Percentiles rank a stretch among this genome's conserved stretches.
Conservation (phyloP, 2,888 invertebrate species). For the Oscheius sp. region DNA sequence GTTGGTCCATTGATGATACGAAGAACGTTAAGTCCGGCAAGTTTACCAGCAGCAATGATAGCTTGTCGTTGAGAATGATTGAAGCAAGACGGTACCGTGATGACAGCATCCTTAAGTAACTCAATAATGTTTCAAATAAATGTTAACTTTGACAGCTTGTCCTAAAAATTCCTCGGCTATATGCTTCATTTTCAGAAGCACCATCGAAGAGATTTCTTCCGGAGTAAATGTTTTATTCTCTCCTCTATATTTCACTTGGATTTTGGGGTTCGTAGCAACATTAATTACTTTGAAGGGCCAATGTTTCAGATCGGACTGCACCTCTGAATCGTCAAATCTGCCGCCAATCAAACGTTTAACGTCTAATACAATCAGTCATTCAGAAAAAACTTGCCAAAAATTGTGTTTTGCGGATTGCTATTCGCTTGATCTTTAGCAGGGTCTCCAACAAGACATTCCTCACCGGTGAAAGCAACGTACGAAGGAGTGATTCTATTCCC, state of each 20-base stretch:
- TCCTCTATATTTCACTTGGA: slow-evolving; percentile 83
- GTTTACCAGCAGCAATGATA: slow-evolving; percentile 33
- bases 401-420: not conserved
- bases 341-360: slow-evolving; percentile 73
- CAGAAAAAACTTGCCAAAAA: not conserved
- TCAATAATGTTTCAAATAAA: too few species aligned
- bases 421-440: slow-evolving; percentile 73
- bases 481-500: slow-evolving; percentile 73
- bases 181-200: slow-evolving; percentile 62
- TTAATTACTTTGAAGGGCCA: slow-evolving; percentile 73
- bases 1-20: slow-evolving; percentile 71
- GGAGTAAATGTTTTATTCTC: slow-evolving; percentile 79
- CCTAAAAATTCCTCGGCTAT: slow-evolving; percentile 77
- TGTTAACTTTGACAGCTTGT: slow-evolving; percentile 82
- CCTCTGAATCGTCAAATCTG: slow-evolving; percentile 72
- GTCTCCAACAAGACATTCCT: slow-evolving; percentile 73
- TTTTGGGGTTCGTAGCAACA: slow-evolving; percentile 36
- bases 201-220: slow-evolving; percentile 69
- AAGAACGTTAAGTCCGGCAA: slow-evolving; percentile 33
- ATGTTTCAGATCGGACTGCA: slow-evolving; percentile 69
- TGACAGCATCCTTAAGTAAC: slow-evolving; percentile 74
- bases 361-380: not conserved
- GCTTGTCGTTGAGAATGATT: slow-evolving; percentile 63
- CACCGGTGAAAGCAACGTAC: slow-evolving; percentile 74
- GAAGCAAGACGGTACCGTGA: not conserved